Conservation (phyloP, 2,113 vertebrate species). For the Brienomyrus longianalis region DNA sequence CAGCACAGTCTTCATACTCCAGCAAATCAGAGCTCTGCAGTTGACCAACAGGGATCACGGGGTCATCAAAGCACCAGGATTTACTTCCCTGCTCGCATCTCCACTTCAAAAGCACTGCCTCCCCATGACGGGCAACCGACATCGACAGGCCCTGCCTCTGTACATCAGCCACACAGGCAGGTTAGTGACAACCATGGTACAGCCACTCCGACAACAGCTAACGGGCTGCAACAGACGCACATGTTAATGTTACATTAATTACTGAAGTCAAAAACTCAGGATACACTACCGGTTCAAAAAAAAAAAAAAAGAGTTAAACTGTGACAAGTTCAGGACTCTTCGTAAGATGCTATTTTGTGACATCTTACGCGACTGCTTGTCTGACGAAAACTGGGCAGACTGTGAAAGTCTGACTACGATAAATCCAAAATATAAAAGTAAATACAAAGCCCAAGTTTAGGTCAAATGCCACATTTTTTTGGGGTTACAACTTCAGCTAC, state of each 20-base stretch:
- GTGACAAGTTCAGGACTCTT: not conserved
- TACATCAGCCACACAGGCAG: not conserved
- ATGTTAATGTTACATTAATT: not conserved
- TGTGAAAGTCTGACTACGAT: not conserved
- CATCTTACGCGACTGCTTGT: not conserved
- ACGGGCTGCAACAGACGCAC: not conserved
- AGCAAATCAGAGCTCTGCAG: not conserved
- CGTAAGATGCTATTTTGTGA: not conserved
- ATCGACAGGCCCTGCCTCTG: not conserved
- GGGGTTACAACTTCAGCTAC: not conserved
- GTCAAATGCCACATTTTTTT: not conserved
- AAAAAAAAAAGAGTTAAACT: not conserved
- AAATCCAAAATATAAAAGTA: not conserved
- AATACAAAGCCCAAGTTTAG: not conserved
- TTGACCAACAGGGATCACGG: not conserved
- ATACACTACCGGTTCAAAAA: not conserved
- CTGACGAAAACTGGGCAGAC: not conserved
- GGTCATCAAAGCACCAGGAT: not conserved
- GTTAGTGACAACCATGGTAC: not conserved
- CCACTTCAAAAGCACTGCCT: not conserved
- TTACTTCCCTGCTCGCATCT: not conserved
- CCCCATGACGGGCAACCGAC: not conserved
- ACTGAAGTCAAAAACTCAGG: not conserved
- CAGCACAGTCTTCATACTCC: constrained; percentile 1
- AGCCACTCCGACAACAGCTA: not conserved